phyloP scores from a whole-genome alignment of 2,113 vertebrate species.

The Leucopternis melanops region DNA sequence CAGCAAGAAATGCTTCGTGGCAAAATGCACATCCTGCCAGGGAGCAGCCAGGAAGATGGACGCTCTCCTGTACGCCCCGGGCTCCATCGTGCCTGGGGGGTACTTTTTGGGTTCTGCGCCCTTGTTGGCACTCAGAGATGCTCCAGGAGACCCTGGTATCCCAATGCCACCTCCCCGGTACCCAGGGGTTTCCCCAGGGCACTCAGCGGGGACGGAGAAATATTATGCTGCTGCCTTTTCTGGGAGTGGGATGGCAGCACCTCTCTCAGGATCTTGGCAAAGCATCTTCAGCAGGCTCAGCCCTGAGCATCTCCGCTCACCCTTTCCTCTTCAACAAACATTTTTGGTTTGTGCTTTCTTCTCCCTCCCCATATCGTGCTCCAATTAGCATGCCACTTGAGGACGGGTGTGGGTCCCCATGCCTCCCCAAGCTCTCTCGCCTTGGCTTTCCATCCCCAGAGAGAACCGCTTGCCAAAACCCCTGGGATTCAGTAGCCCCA shows the following conservation, averaged over 20 bases:
- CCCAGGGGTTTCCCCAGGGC: background rate
- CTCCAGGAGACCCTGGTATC: background rate
- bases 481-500: background rate
- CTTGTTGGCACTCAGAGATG: background rate
- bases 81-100: background rate
- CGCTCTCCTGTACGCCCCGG: rapidly evolving
- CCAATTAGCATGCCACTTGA: background rate
- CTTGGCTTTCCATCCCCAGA: background rate
- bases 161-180: background rate
- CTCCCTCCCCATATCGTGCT: background rate
- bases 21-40: background rate
- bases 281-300: background rate
- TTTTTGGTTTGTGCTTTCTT: background rate
- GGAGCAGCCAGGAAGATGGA: background rate
- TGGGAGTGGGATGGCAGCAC: background rate
- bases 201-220: background rate
- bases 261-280: background rate
- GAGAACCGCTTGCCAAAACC: rapidly evolving
- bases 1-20: background rate
- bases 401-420: rapidly evolving
- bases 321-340: background rate
- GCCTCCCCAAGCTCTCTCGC: background rate
- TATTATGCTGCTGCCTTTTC: background rate
- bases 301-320: background rate
- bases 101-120: background rate